Conservation (phyloP, 1,140 invertebrate species). For the Panagrolaimus sp. region DNA sequence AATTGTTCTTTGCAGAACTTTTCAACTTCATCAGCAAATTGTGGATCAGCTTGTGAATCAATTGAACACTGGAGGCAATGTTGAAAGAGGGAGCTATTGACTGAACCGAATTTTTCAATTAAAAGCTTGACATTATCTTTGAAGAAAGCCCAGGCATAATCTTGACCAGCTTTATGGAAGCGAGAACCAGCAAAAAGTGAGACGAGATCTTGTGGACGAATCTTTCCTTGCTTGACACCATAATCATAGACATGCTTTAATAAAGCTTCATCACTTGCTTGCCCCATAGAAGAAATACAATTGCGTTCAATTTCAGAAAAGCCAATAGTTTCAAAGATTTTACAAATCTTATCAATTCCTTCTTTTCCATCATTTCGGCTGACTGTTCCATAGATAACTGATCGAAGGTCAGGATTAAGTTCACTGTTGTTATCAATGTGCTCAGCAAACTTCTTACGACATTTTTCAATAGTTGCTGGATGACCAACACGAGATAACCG, state of each 20-base stretch:
- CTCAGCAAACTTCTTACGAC: slow-evolving; percentile 68
- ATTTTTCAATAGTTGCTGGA: slow-evolving; percentile 71
- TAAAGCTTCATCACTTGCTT: slow-evolving; percentile 71
- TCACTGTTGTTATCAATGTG: slow-evolving; percentile 67
- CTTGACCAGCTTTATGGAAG: slow-evolving; percentile 66
- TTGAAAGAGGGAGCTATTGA: slow-evolving; percentile 52
- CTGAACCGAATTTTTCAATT: slow-evolving; percentile 42
- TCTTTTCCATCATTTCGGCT: slow-evolving; percentile 69
- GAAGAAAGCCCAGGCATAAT: slow-evolving; percentile 82
- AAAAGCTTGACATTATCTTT: slow-evolving; percentile 76
- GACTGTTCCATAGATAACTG: slow-evolving; percentile 75
- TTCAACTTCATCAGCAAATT: slow-evolving; percentile 31
- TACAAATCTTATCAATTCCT: slow-evolving; percentile 73
- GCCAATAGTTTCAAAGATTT: slow-evolving; percentile 76
- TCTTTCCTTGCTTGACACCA: slow-evolving; percentile 79
- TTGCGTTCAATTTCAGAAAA: slow-evolving; percentile 86
- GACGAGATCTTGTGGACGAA: slow-evolving; percentile 80
- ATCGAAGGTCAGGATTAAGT: slow-evolving; percentile 80
- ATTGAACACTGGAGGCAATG: slow-evolving; percentile 33
- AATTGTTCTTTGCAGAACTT: slow-evolving; percentile 31
- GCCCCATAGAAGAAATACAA: slow-evolving; percentile 74
- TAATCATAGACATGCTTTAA: slow-evolving; percentile 62
- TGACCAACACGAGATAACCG: slow-evolving; percentile 77
- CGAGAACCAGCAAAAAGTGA: slow-evolving; percentile 72
- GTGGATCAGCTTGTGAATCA: slow-evolving; percentile 26